Evolutionary conservation across 2,113 vertebrate genomes (phyloP).

Genomic region (Mirounga angustirostris): DNA sequence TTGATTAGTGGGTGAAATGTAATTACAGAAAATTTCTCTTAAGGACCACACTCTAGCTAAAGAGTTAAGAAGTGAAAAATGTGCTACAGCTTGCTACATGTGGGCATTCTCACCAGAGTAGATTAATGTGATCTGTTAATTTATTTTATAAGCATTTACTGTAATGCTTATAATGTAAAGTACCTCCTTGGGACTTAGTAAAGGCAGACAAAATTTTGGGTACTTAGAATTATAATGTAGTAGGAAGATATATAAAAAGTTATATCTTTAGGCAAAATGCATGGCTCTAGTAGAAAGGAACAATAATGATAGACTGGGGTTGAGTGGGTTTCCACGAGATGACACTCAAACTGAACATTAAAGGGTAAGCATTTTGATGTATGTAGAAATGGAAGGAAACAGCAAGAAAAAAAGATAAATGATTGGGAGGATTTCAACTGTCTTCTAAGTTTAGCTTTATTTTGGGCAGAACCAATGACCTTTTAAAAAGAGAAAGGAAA

Average conservation of each 20-base stretch:
- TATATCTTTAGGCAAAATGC: not conserved
- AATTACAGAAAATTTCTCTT: constrained; percentile 44
- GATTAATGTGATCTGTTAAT: not conserved
- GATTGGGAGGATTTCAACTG: not conserved
- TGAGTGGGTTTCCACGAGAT: constrained; percentile 4
- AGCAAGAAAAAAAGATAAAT: constrained; percentile 23
- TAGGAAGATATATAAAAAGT: not conserved
- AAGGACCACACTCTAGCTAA: not conserved
- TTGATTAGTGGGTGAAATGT: not conserved
- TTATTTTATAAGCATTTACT: constrained; percentile 53
- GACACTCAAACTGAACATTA: not conserved
- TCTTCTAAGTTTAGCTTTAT: not conserved
- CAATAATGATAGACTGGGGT: not conserved
- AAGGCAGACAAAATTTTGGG: not conserved
- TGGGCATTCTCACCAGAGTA: not conserved
- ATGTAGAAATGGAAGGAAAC: not conserved
- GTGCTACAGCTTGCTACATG: not conserved
- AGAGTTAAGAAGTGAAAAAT: not conserved
- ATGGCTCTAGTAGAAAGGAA: not conserved
- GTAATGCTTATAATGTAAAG: not conserved
- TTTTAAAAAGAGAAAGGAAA: not conserved
- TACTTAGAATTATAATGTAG: not conserved
- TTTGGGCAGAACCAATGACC: not conserved
- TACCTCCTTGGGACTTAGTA: not conserved
- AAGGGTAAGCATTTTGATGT: constrained; percentile 13